These are phyloP conservation scores for Eledona agricola DNA, from an alignment of 2,888 invertebrate species.

Conservation along the genomic window DNA sequence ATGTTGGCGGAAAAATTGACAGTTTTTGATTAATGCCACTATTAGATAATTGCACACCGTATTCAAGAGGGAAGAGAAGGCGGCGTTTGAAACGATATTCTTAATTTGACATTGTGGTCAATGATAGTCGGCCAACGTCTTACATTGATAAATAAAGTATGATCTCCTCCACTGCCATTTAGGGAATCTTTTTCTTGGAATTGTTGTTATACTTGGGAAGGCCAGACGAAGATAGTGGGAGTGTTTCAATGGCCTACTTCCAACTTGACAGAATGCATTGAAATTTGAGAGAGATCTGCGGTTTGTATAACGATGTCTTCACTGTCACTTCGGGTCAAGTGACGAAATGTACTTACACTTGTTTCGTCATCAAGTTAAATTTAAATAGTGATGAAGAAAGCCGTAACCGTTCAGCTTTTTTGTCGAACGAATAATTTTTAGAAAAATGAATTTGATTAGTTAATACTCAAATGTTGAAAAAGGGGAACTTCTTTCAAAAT, in stretches of 20 bases:
- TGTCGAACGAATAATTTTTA: too few species aligned
- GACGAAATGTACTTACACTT: too few species aligned
- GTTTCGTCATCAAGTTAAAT: too few species aligned
- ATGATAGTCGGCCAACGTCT: neutral
- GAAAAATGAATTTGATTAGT: too few species aligned
- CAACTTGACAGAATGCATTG: constrained; percentile 9
- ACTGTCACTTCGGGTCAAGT: constrained; percentile 9
- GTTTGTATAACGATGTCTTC: constrained; percentile 7
- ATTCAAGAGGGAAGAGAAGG: too few species aligned
- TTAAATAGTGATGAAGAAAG: too few species aligned
- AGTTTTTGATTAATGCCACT: too few species aligned
- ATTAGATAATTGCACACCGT: too few species aligned
- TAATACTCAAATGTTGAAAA: too few species aligned
- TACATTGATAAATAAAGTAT: neutral
- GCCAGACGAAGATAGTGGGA: constrained; percentile 12
- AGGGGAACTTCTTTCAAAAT: too few species aligned
- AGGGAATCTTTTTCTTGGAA: constrained; percentile 9
- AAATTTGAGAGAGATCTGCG: constrained; percentile 1
- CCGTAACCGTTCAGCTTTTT: too few species aligned
- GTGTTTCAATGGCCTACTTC: constrained; percentile 30
- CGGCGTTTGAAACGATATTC: neutral
- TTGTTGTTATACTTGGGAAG: constrained; percentile 13
- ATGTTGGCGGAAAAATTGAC: constrained; percentile 2
- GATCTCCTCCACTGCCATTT: constrained; percentile 16
- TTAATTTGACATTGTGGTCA: constrained; percentile 1